phyloP scores from a whole-genome alignment of 2,797 vertebrate genomes.

The Phrynocephalus guinanensis region DNA sequence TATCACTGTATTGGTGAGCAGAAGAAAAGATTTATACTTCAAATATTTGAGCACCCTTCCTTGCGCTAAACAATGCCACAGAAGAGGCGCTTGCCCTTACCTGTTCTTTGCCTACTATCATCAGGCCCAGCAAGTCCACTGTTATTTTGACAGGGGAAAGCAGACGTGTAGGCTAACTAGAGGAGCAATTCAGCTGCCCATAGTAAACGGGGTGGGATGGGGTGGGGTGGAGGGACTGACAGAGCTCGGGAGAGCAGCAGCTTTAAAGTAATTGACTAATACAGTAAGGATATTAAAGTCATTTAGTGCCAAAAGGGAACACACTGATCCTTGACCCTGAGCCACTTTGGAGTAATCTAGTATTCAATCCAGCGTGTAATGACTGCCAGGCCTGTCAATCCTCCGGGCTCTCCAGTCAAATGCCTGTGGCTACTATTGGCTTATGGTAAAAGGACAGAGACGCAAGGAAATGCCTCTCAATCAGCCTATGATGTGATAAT shows the following conservation, averaged over 20 bases:
- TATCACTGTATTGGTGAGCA: background rate
- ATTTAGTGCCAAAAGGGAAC: slow-evolving; percentile 99
- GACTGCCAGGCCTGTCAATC: slow-evolving; percentile 99
- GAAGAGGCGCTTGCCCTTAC: slow-evolving; percentile 77
- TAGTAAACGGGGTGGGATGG: slow-evolving; percentile 84
- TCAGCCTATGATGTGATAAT: slow-evolving; percentile 85
- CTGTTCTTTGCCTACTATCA: slow-evolving; percentile 80
- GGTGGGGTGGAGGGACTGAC: slow-evolving; percentile 67
- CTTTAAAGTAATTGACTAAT: slow-evolving; percentile 99
- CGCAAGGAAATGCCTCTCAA: slow-evolving; percentile 84
- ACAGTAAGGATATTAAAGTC: slow-evolving; percentile 99
- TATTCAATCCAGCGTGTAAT: slow-evolving; percentile 99
- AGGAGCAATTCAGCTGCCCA: slow-evolving; percentile 88
- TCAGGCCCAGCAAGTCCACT: slow-evolving; percentile 77
- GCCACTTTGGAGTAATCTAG: slow-evolving; percentile 99
- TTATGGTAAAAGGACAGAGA: slow-evolving; percentile 86
- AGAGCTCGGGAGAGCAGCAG: slow-evolving; percentile 85
- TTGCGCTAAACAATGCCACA: slow-evolving; percentile 73
- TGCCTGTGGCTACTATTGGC: slow-evolving; percentile 87
- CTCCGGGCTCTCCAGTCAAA: slow-evolving; percentile 91
- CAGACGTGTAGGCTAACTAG: slow-evolving; percentile 87
- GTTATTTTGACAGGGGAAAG: slow-evolving; percentile 83
- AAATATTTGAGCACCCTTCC: slow-evolving; percentile 69
- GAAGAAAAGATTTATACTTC: slow-evolving; percentile 50
- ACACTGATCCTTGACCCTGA: slow-evolving; percentile 98